Base-by-base conservation (phyloP, 2,113 vertebrate genomes). In the Aptenodytes forsteri region DNA sequence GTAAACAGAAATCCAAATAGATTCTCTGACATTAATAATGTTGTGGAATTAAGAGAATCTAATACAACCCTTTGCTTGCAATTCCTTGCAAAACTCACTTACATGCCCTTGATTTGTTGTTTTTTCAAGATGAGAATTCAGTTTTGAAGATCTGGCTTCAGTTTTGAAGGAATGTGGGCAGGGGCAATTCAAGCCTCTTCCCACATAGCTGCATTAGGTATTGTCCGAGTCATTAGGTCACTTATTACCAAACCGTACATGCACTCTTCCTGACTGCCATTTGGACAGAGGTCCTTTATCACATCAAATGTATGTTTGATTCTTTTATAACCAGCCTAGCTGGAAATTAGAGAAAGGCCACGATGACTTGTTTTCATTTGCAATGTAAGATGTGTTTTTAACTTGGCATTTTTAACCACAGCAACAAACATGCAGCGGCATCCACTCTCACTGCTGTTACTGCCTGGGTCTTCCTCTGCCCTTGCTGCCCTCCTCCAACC, bases 391-490 rank as follows among this genome's bases (percentile, higher is more conserved):
- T 73, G 21, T 0, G 1, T 47, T 94, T 95, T 79, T 56, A 91
- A 89, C 40, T 54, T 69, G 44, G 30, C 46, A 72, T 65, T 89
- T 96, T 91, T 70, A 94, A 87, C 52, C 44, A 61, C 40, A 75
- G 80, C 25, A 91, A 65, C 61, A 87, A 87, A 87, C 29, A 85
- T 76, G 40, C 83, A 93, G 70, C 3, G 3, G 58, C 59, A 71
- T 64, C 49, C 36, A 8, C 58, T 88, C 46, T n/a, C 7, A 2
- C 65, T 94, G 26, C 38, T 69, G 9, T 46, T 93, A 50, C n/a
- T 76, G 81, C 61, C 86, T 64, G 73, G 52, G 38, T 95, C 83
- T 76, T 91, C 40, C n/a, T 87, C 55, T 96, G 94, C 70, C 77
- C 81, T 71, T 2, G 3, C 52, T 84, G 89, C 65, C 70, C 84